Conservation (phyloP, 2,888 invertebrate species). For the Colletes collaris region DNA sequence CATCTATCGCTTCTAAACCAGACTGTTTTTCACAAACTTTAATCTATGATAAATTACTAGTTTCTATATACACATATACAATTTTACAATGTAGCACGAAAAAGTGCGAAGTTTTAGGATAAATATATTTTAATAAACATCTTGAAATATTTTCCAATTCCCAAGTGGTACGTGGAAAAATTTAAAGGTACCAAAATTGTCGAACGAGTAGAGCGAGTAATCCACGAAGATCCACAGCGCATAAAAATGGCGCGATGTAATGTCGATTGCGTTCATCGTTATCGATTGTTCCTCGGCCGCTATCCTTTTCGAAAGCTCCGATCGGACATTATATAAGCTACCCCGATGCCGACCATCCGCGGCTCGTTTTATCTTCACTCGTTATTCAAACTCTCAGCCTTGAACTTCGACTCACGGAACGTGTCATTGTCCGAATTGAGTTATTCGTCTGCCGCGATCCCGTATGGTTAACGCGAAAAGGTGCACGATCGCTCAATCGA, state of each 20-base stretch:
- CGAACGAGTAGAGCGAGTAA: no score
- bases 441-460: constrained; percentile 19
- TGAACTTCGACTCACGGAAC: constrained; percentile 39
- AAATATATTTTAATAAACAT: no score
- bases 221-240: not conserved
- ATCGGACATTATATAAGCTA: constrained; percentile 4
- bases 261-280: not conserved
- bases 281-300: not conserved
- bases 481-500: not conserved
- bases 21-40: no score
- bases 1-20: no score
- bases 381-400: constrained; percentile 12
- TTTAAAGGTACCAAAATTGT: no score
- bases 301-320: not conserved
- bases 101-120: no score
- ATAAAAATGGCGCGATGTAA: constrained; percentile 12
- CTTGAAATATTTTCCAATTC: no score
- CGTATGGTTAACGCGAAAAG: not conserved
- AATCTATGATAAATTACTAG: no score
- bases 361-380: constrained; percentile 4
- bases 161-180: no score
- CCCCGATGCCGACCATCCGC: not conserved
- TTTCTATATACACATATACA: no score
- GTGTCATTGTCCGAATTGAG: constrained; percentile 37
- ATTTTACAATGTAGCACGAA: no score